These are phyloP conservation scores for Macquaria australasica DNA, from an alignment of 2,113 vertebrate species.

Conservation along the genomic window DNA sequence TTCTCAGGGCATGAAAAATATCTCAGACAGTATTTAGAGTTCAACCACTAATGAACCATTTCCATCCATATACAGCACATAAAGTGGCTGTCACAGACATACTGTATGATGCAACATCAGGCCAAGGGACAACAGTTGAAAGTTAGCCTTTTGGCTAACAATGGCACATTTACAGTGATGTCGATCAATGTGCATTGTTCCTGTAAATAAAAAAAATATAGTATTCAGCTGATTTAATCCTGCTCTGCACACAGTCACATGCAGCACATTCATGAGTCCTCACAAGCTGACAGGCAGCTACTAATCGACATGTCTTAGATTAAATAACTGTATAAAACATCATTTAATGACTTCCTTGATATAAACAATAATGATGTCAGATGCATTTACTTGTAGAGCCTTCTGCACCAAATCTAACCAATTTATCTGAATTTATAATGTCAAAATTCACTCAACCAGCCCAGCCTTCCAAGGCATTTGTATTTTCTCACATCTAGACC, in stretches of 20 bases:
- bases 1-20: not conserved
- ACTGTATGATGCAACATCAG: not conserved
- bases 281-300: not conserved
- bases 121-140: no score
- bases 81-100: no score
- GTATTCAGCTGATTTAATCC: no score
- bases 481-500: not conserved
- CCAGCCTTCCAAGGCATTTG: not conserved
- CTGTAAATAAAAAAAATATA: no score
- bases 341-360: not conserved
- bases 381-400: not conserved
- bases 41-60: not conserved
- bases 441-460: no score
- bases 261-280: not conserved
- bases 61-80: not conserved
- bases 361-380: not conserved
- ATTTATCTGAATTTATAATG: no score
- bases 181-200: no score
- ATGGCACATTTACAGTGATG: no score
- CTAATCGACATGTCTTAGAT: not conserved
- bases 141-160: no score
- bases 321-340: not conserved
- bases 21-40: not conserved
- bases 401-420: not conserved
- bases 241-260: no score